Percentiles rank a stretch among this genome's conserved stretches.
Evolutionary conservation across 2,888 invertebrate species (phyloP).

Genomic region (Ischnura elegans): DNA sequence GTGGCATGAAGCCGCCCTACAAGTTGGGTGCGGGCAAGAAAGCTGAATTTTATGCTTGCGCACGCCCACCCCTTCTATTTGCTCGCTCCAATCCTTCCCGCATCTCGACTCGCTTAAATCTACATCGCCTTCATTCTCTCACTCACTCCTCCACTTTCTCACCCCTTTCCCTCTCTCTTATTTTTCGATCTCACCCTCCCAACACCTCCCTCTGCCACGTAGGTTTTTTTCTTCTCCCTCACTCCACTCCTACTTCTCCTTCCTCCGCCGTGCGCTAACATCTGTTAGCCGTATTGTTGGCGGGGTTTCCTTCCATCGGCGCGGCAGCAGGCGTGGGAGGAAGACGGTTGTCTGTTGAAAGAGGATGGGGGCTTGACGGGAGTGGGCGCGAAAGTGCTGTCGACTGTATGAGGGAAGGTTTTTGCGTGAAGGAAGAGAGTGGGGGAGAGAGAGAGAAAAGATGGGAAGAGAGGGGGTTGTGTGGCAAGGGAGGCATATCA

Average conservation of each 20-base stretch:
- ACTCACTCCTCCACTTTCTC: background rate
- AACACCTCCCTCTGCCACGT: background rate
- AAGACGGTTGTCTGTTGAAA: background rate
- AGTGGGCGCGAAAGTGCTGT: conserved; percentile 5
- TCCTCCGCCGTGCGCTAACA: background rate
- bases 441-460: background rate
- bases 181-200: background rate
- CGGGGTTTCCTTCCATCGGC: conserved; percentile 2
- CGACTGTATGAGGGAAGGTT: background rate
- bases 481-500: background rate
- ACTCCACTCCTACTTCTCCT: too few relatives aligned
- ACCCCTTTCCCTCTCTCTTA: background rate
- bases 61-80: background rate
- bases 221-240: background rate
- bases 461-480: background rate
- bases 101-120: conserved; percentile 18
- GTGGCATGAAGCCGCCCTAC: background rate
- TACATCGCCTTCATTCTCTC: conserved; percentile 13
- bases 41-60: conserved; percentile 31
- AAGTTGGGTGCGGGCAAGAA: background rate
- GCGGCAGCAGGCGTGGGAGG: background rate
- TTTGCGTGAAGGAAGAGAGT: background rate
- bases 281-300: conserved; percentile 22
- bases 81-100: background rate
- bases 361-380: background rate